Base-by-base conservation (phyloP, 2,113 vertebrate species). In the Dunckerocampus dactyliophorus region DNA sequence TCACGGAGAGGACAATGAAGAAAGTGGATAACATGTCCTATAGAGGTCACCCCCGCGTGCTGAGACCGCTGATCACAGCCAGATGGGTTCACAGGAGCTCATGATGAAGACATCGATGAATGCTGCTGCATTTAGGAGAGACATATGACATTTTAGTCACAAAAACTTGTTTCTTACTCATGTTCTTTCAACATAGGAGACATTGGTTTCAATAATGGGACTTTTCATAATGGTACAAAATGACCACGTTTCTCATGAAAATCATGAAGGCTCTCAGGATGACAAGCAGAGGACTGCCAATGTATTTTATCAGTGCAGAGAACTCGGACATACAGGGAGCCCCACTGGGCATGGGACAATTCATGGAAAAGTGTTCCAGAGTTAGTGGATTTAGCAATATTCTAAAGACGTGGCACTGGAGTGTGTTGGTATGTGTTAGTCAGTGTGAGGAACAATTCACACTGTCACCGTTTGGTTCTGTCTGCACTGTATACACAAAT, bases 371-470 rank as follows among this genome's bases (percentile, higher is more conserved):
- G 16, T 42, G 43, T 67, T 66, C 55, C 20, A 62, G 55, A 62
- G 64, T 55, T 77, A 47, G 72, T 76, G 66, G 82, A 83, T 73
- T 87, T 76, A 90, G 90, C 88, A 91, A 90, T 92, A 92, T 76
- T 88, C 84, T 82, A 78, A 80, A 77, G 76, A 74, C 70, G 55
- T 86, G 46, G 76, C 64, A 73, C 67, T 70, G 22, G 62, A 71
- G 83, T 88, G 84, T 71, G 67, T 78, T 77, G 69, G 74, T 80
- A 71, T 72, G 34, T 77, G 49, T 55, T n/a, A n/a, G 74, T 78
- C 71, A 70, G 39, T 77, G 49, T 58, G 67, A 56, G 20, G 69
- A 53, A 42, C 67, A 69, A n/a, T 21, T 77, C 75, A 68, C 61
- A 71, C 64, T 55, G 74, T 75, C 76, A 80, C 82, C 75, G 75